A percentile compares a stretch with the other conserved stretches of the same genome.
These are phyloP conservation scores for Mobula birostris DNA, from an alignment of 2,113 vertebrate species.

Conservation along the genomic window DNA sequence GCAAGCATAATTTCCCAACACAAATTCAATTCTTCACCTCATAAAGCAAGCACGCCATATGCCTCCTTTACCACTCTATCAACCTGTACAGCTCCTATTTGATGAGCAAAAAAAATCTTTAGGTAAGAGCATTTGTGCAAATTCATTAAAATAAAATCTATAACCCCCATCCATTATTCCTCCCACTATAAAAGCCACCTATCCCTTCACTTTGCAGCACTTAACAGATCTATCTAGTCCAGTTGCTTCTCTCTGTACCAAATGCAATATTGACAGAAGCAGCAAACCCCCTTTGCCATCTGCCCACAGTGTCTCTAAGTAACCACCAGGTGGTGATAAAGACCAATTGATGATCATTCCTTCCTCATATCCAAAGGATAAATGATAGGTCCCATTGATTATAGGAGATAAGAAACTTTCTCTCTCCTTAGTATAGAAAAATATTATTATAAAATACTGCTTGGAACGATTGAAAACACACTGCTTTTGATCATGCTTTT, in stretches of 20 bases:
- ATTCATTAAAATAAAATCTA: background rate
- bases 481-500: too few relatives aligned
- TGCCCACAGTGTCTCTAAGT: background rate
- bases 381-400: background rate
- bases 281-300: background rate
- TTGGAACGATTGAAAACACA: background rate
- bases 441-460: background rate
- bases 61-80: too few relatives aligned
- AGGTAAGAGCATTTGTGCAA: background rate
- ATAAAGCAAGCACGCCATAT: too few relatives aligned
- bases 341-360: background rate
- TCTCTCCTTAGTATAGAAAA: background rate
- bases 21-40: too few relatives aligned
- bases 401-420: background rate
- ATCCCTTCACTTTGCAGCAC: too few relatives aligned
- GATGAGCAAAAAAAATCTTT: background rate
- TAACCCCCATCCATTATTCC: too few relatives aligned
- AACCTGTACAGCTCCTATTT: background rate
- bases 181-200: too few relatives aligned
- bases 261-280: background rate
- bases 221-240: background rate
- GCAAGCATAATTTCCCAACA: too few relatives aligned
- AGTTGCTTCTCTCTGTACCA: background rate
- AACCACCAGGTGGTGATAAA: slow-evolving; percentile 2
- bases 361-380: background rate